Percentiles rank a stretch among this genome's conserved stretches.
phyloP scores from a whole-genome alignment of 2,888 invertebrate species.

The Itoplectis maculator region DNA sequence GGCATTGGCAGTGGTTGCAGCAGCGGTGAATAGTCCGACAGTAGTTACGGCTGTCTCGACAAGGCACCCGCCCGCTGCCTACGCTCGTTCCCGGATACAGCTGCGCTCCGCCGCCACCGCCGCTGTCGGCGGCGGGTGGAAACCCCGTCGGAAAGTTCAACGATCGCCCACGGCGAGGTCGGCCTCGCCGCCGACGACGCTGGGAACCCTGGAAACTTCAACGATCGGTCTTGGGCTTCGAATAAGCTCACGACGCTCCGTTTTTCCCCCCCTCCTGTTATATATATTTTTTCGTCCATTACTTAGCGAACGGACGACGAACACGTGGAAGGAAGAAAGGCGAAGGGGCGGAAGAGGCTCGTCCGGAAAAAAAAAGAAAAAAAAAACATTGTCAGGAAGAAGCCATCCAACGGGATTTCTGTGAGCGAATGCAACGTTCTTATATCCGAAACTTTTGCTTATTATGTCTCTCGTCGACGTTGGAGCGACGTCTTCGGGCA shows the following conservation, averaged over 20 bases:
- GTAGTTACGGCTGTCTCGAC: neutral
- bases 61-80: conserved; percentile 1
- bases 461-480: neutral
- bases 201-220: conserved; percentile 74
- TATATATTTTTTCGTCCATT: conserved; percentile 15
- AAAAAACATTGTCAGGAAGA: no score
- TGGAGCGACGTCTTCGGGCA: neutral
- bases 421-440: neutral
- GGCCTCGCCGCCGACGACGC: conserved; percentile 59
- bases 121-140: neutral
- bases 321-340: conserved; percentile 1
- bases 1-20: neutral
- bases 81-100: conserved; percentile 20
- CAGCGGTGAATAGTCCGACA: neutral
- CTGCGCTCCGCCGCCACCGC: conserved; percentile 19
- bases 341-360: neutral
- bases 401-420: conserved; percentile 1
- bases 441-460: conserved; percentile 5
- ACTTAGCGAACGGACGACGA: conserved; percentile 20
- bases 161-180: conserved; percentile 72
- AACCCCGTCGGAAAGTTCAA: conserved; percentile 74
- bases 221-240: conserved; percentile 71
- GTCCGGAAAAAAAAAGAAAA: neutral
- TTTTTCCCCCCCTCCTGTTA: conserved; percentile 30
- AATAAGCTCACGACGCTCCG: conserved; percentile 44